Percentiles rank a stretch among this genome's conserved stretches.
Evolutionary conservation across 2,113 vertebrate genomes (phyloP).

Genomic region (Dunckerocampus dactyliophorus): DNA sequence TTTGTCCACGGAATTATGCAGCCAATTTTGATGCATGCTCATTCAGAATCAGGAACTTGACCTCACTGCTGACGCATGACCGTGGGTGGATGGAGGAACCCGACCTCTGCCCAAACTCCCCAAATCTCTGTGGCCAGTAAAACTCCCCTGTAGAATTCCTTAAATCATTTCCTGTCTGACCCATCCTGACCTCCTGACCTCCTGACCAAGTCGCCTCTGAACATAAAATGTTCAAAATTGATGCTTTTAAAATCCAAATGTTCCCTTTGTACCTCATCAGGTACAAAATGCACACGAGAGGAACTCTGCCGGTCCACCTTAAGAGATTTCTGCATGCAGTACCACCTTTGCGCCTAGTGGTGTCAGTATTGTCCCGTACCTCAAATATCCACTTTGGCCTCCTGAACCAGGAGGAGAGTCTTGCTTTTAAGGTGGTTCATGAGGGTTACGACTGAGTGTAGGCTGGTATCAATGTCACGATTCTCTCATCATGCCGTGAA

Average conservation of each 20-base stretch:
- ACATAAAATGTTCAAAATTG: too few species aligned
- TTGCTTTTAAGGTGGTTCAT: constrained; percentile 68
- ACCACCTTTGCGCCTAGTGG: constrained; percentile 35
- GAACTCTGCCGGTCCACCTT: constrained; percentile 61
- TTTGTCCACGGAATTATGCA: not conserved
- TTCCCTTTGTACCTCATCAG: not conserved
- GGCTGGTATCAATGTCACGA: not conserved
- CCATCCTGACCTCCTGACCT: too few species aligned
- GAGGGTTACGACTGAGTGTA: constrained; percentile 5
- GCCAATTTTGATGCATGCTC: too few species aligned
- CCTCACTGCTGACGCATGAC: not conserved
- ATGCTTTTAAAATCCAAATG: too few species aligned
- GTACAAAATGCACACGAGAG: not conserved
- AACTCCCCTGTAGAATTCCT: not conserved
- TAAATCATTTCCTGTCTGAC: constrained; percentile 6
- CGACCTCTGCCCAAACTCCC: constrained; percentile 2
- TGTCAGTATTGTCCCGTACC: constrained; percentile 55
- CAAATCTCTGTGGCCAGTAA: not conserved
- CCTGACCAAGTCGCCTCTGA: too few species aligned
- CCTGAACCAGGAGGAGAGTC: constrained; percentile 37
- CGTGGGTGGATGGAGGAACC: not conserved
- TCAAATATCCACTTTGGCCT: not conserved
- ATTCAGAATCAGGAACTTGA: too few species aligned
- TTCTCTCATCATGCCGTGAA: not conserved
- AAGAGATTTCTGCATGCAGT: constrained; percentile 52